Evolutionary conservation across 2,888 invertebrate genomes (phyloP), one percentile per base, ranked within the genome.

Genomic region (Pinctada fucata): DNA sequence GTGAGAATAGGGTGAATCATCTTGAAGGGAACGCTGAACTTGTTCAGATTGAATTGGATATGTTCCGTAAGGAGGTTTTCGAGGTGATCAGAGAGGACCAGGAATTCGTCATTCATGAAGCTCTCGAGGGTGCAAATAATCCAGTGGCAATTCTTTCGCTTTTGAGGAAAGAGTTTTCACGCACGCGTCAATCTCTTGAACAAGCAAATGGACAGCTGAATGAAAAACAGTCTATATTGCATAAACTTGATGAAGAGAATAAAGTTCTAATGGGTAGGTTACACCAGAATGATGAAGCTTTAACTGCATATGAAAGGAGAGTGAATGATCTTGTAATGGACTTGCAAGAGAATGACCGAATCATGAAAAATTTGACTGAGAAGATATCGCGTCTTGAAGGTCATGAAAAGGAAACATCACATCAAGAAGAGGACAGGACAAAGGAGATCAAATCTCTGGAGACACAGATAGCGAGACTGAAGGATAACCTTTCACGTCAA

Each of bases 401-500:
- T 10, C 3, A 64, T 16, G 49, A 78, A 5, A 63, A 70, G 68
- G 68, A 16, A 16, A 69, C 68, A 8, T 16, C 58, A 64, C 68
- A 78, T n/a, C 58, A 68, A 49, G 45, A 66, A 47, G 63, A 68
- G 2, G 65, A 75, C 63, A 72, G 68, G n/a, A 45, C 64, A 45
- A 16, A 48, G 47, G 51, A 63, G 52, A 75, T 78, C 2, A 52
- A 72, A 6, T 63, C 66, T 16, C 16, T 78, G 8, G 68, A 75
- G 10, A 68, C 49, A 50, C 77, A 78, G 75, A 72, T 80, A 10
- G 50, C 71, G 16, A 72, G 80, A 3, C 51, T 80, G 5, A 80
- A 78, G 45, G 80, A 80, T 52, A 80, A 80, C 63, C 48, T 80
- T n/a, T 78, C 77, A 45, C 47, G 75, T 31, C 80, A 80, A 72